Evolutionary conservation across 2,797 vertebrate species (phyloP), one percentile per base, ranked within the genome.

Genomic region (Chaetophractus vellerosus): DNA sequence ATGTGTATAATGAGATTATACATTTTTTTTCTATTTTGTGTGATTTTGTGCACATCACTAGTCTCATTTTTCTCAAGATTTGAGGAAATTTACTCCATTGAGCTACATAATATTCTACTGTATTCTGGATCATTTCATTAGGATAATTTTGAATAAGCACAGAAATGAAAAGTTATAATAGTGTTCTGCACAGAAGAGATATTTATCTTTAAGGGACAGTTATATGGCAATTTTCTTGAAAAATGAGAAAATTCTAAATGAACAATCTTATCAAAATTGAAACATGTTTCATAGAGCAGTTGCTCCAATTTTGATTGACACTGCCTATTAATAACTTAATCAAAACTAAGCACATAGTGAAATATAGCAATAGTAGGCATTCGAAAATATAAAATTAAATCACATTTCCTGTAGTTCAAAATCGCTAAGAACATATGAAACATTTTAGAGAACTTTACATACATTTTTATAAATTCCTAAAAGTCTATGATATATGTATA

Each of bases 71-170:
- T 31, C 8, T 68, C 8, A 88, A 90, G 9, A 41, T 45, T 36
- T 63, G 16, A 74, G 52, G 3, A 63, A 79, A 57, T 61, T 83
- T 75, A 78, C 2, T 16, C 15, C 7, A 23, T 15, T 82, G 28
- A 79, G 3, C 55, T 57, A 33, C 1, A 79, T 5, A 78, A 5
- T 59, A 63, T 78, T 83, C 14, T 64, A 36, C 2, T 24, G 9
- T 63, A 41, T n/a, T 78, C 28, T 36, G 28, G 31, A 64, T 69
- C 8, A 94, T 84, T 91, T 81, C 41, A 79, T 31, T 28, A 50
- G 8, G 55, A 79, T 85, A 59, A 94, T 74, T 87, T 85, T 83
- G 41, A 96, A 64, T 52, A 76, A 33, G 38, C 4, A 52, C 23
- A 33, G 33, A 75, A 86, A 23, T 72, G 2, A 50, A 75, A 59